phyloP scores from a whole-genome alignment of 2,888 invertebrate species.

The Drosophila mayaguana region DNA sequence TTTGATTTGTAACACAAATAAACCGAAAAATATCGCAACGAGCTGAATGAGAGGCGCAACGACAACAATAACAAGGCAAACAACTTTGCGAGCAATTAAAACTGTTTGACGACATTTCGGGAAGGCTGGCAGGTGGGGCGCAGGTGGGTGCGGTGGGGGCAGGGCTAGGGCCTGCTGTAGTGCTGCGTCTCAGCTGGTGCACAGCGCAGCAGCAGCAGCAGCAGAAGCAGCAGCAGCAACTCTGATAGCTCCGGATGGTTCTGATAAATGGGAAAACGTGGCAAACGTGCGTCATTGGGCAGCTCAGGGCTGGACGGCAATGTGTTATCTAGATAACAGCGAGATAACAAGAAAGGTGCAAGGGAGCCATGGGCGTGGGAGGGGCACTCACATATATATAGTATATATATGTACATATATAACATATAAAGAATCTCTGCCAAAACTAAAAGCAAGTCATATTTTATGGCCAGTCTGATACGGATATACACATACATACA shows the following conservation, averaged over 20 bases:
- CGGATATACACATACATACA: constrained; percentile 26
- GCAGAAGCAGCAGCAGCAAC: constrained; percentile 17
- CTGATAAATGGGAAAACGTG: constrained; percentile 57
- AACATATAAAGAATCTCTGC: constrained; percentile 65
- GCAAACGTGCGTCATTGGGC: constrained; percentile 71
- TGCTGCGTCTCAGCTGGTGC: constrained; percentile 2
- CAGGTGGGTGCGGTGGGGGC: constrained; percentile 2
- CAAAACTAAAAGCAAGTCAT: constrained; percentile 49
- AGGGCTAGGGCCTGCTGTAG: neutral
- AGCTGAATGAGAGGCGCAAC: constrained; percentile 15
- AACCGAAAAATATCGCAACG: constrained; percentile 52
- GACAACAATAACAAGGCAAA: constrained; percentile 59
- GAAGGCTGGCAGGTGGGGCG: neutral
- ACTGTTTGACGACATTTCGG: constrained; percentile 65
- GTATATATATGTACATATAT: neutral
- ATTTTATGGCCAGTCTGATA: constrained; percentile 62
- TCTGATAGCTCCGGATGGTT: constrained; percentile 3
- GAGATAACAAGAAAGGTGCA: constrained; percentile 52
- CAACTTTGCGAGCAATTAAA: constrained; percentile 77
- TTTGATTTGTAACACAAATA: constrained; percentile 74
- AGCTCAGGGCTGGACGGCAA: constrained; percentile 61
- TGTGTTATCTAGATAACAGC: constrained; percentile 62
- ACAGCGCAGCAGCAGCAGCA: constrained; percentile 13
- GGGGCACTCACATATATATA: neutral
- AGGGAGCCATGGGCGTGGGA: neutral